These are phyloP conservation scores for Macrobrachium rosenbergii DNA, from an alignment of 1,140 invertebrate species.

Conservation along the genomic window DNA sequence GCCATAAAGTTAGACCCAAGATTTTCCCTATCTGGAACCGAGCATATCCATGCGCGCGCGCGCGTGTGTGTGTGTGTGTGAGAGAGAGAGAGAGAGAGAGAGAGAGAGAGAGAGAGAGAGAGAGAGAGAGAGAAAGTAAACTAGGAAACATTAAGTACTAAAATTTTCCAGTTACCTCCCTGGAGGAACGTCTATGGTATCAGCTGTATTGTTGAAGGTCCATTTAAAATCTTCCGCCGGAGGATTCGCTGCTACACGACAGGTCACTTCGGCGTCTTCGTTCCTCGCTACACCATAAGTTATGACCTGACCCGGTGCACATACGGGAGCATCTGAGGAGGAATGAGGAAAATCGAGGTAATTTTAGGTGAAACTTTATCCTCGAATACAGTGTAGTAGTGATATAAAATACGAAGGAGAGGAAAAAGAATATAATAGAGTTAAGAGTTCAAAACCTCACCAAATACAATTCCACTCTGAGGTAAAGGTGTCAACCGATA, in stretches of 20 bases:
- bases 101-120: too few relatives aligned
- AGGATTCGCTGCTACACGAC: slow-evolving; percentile 88
- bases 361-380: not conserved
- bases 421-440: not conserved
- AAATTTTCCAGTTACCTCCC: slow-evolving; percentile 68
- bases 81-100: too few relatives aligned
- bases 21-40: too few relatives aligned
- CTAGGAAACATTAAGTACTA: too few relatives aligned
- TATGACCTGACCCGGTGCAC: slow-evolving; percentile 79
- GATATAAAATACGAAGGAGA: not conserved
- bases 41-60: too few relatives aligned
- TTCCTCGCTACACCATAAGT: slow-evolving; percentile 88
- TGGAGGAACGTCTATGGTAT: slow-evolving; percentile 82
- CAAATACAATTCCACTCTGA: too few relatives aligned
- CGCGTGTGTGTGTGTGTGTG: too few relatives aligned
- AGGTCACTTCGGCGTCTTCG: slow-evolving; percentile 84
- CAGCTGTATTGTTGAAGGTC: slow-evolving; percentile 90
- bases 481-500: too few relatives aligned
- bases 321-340: slow-evolving; percentile 82
- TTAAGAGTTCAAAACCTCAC: too few relatives aligned
- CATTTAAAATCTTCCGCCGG: slow-evolving; percentile 83
- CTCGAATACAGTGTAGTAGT: too few relatives aligned
- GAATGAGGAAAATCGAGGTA: not conserved
- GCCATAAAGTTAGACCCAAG: too few relatives aligned
- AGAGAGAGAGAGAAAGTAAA: too few relatives aligned